Evolutionary conservation across 2,888 invertebrate species (phyloP), one percentile per base, ranked within the genome.

Genomic region (Crossocerus cetratus): DNA sequence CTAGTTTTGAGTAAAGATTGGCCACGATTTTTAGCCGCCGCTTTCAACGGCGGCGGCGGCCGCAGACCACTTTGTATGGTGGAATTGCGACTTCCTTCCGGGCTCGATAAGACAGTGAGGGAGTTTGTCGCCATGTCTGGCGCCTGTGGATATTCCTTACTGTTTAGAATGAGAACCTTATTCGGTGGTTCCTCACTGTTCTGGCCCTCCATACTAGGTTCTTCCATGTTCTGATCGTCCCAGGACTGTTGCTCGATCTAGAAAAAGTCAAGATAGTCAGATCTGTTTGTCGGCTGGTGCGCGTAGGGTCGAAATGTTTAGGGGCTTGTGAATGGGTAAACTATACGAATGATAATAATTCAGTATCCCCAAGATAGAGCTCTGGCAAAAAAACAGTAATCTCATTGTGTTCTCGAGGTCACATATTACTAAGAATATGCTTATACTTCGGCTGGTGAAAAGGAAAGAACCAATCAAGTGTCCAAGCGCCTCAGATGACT

Each of bases 41-140:
- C 93, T 83, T 94, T 94, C 74, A 93, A 90, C 2, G 93, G 92
- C 43, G 92, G 92, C 21, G 92, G 90, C 18, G 92, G 92, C 71
- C 91, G 84, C 2, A 89, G 81, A 32, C 2, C 2, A 4, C 82
- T 80, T 13, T 80, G 72, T 3, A 76, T 63, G 32, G 79, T 80
- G 65, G 76, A 74, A 55, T 61, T 58, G 23, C 80, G 78, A 20
- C 74, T 82, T 1, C 67, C 72, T 32, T 81, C 83, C 20, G 56
- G 60, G 2, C 78, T 32, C 11, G 81, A 80, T 4, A 72, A 42
- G 13, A 76, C 69, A 0, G 81, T 64, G 58, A 75, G 56, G 13
- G 86, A 78, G 13, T 86, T 77, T 8, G 84, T 81, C 5, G 86
- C 80, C 2, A 83, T 65, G n/a, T 84, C 83, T 13, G 85, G 76